Conservation (phyloP, 1,140 invertebrate species). For the Varroa destructor region DNA sequence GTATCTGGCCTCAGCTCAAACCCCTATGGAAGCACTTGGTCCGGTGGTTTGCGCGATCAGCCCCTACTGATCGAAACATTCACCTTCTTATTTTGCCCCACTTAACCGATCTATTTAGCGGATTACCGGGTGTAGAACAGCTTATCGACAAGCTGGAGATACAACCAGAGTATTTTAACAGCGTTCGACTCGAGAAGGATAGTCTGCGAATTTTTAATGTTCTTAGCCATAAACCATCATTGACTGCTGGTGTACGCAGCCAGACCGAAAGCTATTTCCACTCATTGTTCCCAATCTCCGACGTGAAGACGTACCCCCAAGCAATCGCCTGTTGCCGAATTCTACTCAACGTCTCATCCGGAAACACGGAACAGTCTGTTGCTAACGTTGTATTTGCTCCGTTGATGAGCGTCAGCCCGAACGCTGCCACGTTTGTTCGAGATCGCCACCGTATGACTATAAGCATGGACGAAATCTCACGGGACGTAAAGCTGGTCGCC, state of each 20-base stretch:
- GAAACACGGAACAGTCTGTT: not conserved
- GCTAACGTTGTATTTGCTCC: slow-evolving; percentile 16
- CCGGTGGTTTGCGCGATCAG: slow-evolving; percentile 5
- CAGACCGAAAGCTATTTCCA: not conserved
- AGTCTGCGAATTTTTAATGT: not conserved
- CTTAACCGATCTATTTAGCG: not conserved
- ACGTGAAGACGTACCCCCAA: not conserved
- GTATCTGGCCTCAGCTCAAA: not conserved
- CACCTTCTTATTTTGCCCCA: no score
- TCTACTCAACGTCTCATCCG: slow-evolving; percentile 5
- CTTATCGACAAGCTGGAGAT: not conserved
- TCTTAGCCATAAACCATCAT: not conserved
- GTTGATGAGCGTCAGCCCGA: slow-evolving; percentile 3
- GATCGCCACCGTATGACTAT: slow-evolving; percentile 4
- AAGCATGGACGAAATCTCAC: slow-evolving; percentile 16
- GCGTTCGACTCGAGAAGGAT: not conserved
- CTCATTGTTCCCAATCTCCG: not conserved
- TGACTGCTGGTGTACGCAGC: not conserved
- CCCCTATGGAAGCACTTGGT: not conserved
- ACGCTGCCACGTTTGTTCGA: not conserved
- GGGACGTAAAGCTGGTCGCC: not conserved
- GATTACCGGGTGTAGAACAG: not conserved
- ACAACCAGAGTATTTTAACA: not conserved
- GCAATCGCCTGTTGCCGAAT: slow-evolving; percentile 7
- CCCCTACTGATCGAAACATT: not conserved